Evolutionary conservation across 2,888 invertebrate genomes (phyloP), one percentile per base, ranked within the genome.

Genomic region (Ctenicera cuprea): DNA sequence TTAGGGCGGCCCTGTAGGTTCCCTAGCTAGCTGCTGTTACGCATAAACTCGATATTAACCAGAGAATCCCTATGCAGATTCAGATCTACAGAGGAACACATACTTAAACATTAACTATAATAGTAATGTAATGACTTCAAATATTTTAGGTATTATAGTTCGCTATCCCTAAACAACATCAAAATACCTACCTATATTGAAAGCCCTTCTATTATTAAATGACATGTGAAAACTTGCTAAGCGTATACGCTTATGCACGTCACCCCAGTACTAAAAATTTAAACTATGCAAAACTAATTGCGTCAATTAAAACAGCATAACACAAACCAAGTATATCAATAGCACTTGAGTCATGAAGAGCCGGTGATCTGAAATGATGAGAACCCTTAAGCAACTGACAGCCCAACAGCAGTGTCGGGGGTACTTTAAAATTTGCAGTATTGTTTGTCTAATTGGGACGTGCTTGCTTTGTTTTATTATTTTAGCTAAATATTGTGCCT

Each of bases 371-470:
- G 54, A 75, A 77, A 71, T 66, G 71, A 71, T 59, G 62, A 77
- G 77, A 52, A 59, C 75, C 59, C 75, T 75, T 62, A 50, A 71
- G 62, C 71, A 70, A 77, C 72, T 74, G 78, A 78, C 78, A 77
- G 74, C 54, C 71, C 74, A 76, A 76, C 76, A 54, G 18, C 26
- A 26, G 59, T 65, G 69, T 54, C 61, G 48, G 70, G 62, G 48
- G 77, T 77, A 76, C 77, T 78, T 74, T 76, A 77, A 74, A 74
- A 78, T 77, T 76, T 74, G 73, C 59, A 57, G 70, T 78, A 80
- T 80, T 80, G 81, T 83, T 79, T 77, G 77, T 77, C 79, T 84
- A 84, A 84, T 84, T 84, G 83, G 83, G 78, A 80, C 81, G 80
- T 75, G 78, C 80, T 78, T 77, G 73, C 78, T 81, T 77, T 78